Conservation (phyloP, 2,113 vertebrate species). For the Brachypteracias leptosomus region DNA sequence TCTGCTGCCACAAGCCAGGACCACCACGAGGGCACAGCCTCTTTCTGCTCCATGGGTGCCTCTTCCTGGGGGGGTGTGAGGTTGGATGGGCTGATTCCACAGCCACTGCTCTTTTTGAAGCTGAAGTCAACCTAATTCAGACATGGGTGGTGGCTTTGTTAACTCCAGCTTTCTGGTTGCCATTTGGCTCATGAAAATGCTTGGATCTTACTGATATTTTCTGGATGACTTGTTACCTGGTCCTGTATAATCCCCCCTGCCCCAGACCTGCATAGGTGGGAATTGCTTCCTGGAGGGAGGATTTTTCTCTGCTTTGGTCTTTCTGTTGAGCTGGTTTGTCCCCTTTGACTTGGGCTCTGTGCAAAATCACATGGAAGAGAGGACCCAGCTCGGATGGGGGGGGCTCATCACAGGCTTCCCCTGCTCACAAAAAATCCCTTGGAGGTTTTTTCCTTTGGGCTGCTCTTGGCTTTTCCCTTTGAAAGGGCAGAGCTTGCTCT, state of each 20-base stretch:
- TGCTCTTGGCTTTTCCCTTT: neutral
- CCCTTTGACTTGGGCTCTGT: neutral
- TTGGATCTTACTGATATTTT: neutral
- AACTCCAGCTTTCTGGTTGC: neutral
- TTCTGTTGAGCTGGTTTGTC: neutral
- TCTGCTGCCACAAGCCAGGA: neutral
- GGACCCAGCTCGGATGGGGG: neutral
- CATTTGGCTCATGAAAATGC: neutral
- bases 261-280: neutral
- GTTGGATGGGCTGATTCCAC: neutral
- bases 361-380: neutral
- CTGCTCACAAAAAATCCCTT: neutral
- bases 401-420: neutral
- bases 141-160: neutral
- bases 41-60: accelerated
- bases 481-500: neutral
- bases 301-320: neutral
- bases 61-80: neutral
- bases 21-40: accelerated
- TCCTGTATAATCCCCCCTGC: neutral
- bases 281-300: neutral
- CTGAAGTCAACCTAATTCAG: neutral
- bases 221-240: neutral
- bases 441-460: neutral
- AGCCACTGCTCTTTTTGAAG: neutral